A percentile compares a stretch with the other conserved stretches of the same genome.
These are phyloP conservation scores for Dorcus hopei DNA, from an alignment of 2,888 invertebrate genomes.

Conservation along the genomic window DNA sequence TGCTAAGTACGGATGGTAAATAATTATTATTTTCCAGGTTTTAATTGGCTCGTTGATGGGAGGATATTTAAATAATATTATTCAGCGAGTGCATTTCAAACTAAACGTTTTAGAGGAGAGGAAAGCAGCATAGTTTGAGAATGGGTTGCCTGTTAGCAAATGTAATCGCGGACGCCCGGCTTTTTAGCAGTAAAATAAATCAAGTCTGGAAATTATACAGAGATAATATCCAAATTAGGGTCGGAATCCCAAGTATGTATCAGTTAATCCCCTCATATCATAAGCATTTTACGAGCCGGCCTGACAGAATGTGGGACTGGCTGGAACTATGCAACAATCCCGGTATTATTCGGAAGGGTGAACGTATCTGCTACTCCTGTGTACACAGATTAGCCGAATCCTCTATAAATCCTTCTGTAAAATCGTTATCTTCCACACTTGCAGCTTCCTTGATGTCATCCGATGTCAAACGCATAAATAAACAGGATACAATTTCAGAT, in stretches of 20 bases:
- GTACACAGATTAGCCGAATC: slow-evolving; percentile 42
- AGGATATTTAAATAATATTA: too few relatives aligned
- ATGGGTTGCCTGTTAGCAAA: neutral
- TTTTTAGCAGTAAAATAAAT: slow-evolving; percentile 8
- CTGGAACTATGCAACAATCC: slow-evolving; percentile 9
- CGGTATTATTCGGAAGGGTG: slow-evolving; percentile 32
- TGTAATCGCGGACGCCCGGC: neutral
- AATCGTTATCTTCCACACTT: slow-evolving; percentile 39
- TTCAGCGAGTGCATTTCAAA: too few relatives aligned
- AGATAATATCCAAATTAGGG: slow-evolving; percentile 18
- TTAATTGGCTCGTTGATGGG: too few relatives aligned
- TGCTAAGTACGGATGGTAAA: too few relatives aligned
- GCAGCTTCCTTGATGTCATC: slow-evolving; percentile 27
- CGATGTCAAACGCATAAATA: too few relatives aligned
- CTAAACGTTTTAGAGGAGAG: too few relatives aligned
- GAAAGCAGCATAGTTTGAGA: too few relatives aligned
- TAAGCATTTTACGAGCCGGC: slow-evolving; percentile 34
- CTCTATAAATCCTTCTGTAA: slow-evolving; percentile 41
- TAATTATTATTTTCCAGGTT: too few relatives aligned
- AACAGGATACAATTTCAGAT: too few relatives aligned
- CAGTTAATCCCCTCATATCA: slow-evolving; percentile 32
- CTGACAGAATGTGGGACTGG: slow-evolving; percentile 23
- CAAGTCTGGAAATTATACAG: slow-evolving; percentile 9
- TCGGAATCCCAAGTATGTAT: slow-evolving; percentile 14
- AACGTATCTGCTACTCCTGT: slow-evolving; percentile 36